phyloP scores from a whole-genome alignment of 53 echinoderm and acorn worm genomes.

The Echinometra lucunter region DNA sequence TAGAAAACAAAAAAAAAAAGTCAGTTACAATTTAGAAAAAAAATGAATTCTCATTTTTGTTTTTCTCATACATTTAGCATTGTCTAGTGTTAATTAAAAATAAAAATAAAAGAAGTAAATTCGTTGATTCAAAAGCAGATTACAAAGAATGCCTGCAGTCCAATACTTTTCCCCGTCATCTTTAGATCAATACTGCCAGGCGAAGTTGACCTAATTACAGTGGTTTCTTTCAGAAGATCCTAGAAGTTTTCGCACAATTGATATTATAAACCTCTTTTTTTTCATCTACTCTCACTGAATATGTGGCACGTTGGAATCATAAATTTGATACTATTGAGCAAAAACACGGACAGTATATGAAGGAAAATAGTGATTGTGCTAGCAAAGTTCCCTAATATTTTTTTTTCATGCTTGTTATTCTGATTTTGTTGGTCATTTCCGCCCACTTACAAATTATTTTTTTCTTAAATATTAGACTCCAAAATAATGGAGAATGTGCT shows the following conservation, averaged over 20 bases:
- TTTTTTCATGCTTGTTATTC: neutral
- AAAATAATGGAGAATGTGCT: slow-evolving; percentile 18
- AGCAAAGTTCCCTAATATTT: neutral
- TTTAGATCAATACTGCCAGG: neutral
- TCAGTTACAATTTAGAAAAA: neutral
- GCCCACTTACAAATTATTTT: neutral
- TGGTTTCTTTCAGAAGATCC: too few species aligned
- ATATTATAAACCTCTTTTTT: neutral
- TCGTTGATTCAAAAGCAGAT: neutral
- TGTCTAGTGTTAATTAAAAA: too few species aligned
- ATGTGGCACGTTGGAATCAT: neutral
- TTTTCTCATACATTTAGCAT: neutral
- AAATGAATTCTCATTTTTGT: neutral
- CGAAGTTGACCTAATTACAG: neutral
- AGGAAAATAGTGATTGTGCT: neutral
- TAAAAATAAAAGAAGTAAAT: neutral
- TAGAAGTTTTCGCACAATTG: neutral
- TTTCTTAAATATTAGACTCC: too few species aligned
- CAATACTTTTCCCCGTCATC: neutral
- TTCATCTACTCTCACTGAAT: neutral
- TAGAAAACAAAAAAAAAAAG: neutral
- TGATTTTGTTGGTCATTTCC: neutral
- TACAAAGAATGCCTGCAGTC: neutral
- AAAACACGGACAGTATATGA: neutral
- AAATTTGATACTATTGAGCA: neutral